These are phyloP conservation scores for Drosophila neutralis DNA, from an alignment of 2,888 invertebrate species.

Conservation along the genomic window DNA sequence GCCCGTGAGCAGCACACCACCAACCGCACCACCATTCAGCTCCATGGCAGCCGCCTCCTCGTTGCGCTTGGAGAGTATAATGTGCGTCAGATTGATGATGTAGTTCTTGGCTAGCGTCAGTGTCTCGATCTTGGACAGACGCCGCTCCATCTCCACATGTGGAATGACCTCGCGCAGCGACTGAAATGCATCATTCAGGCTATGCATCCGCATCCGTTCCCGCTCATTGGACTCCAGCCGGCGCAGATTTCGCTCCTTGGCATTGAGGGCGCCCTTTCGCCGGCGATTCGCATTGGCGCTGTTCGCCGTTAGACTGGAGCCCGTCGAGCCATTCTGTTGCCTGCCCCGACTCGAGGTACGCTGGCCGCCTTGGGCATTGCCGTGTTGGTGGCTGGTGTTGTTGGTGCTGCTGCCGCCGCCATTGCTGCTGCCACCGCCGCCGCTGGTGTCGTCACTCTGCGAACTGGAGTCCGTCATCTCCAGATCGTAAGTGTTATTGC, in stretches of 20 bases:
- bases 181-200: conserved; percentile 95
- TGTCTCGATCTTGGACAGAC: conserved; percentile 95
- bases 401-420: conserved; percentile 80
- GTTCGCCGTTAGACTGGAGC: conserved; percentile 24
- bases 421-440: conserved; percentile 84
- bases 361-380: conserved; percentile 34
- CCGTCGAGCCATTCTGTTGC: conserved; percentile 47
- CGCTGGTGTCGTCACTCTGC: conserved; percentile 85
- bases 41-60: conserved; percentile 84
- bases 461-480: conserved; percentile 85
- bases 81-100: conserved; percentile 94
- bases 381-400: conserved; percentile 54
- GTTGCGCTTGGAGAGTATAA: conserved; percentile 91
- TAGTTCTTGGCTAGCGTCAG: conserved; percentile 95
- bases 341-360: conserved; percentile 81
- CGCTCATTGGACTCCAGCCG: conserved; percentile 96
- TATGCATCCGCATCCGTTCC: conserved; percentile 96
- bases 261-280: conserved; percentile 91
- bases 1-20: conserved; percentile 64
- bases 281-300: conserved; percentile 85
- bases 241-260: conserved; percentile 93
- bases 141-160: conserved; percentile 93
- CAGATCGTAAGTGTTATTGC: conserved; percentile 84
- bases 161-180: conserved; percentile 94
- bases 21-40: conserved; percentile 74